Evolutionary conservation across 2,888 invertebrate species (phyloP), one percentile per base, ranked within the genome.

Genomic region (Eurytoma californica): DNA sequence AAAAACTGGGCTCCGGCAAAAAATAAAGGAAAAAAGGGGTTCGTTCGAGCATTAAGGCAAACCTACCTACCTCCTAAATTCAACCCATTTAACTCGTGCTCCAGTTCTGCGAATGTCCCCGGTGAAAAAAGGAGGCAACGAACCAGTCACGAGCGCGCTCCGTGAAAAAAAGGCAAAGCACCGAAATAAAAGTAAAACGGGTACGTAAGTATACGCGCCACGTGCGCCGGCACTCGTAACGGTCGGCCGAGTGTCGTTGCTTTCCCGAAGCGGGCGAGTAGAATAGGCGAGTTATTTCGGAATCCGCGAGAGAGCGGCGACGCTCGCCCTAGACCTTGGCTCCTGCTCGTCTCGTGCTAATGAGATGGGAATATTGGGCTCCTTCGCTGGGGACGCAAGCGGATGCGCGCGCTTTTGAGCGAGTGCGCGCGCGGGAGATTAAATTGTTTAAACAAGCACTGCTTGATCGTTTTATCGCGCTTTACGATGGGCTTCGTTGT

Each of bases 311-410:
- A 49, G 63, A 66, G 47, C 7, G 55, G 47, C 7, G 55, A 20
- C 47, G 49, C 39, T 76, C 69, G 60, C 16, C 77, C 77, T 77
- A 77, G 77, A 66, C 77, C 77, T 77, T 77, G 77, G 58, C 60
- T 57, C 67, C 66, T 51, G 24, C 53, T 51, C 77, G 53, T 72
- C 51, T 65, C 70, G 66, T 72, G 77, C 72, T 77, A 77, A 77
- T 72, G 77, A 77, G 77, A 30, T 65, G n/a, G 57, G 55, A 39
- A 39, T 39, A 39, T 39, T 39, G 30, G 28, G 7, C 72, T 61
- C 49, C 47, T 24, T 24, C 24, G 24, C 24, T 24, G 24, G 24
- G 24, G 24, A 24, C 2, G 24, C 24, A 24, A 24, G 24, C 24
- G 24, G 24, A 39, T 39, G 4, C 16, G 24, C n/a, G n/a, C 20